Evolutionary conservation across 2,797 vertebrate species (phyloP).

Genomic region (Hippopotamyrus pictus): DNA sequence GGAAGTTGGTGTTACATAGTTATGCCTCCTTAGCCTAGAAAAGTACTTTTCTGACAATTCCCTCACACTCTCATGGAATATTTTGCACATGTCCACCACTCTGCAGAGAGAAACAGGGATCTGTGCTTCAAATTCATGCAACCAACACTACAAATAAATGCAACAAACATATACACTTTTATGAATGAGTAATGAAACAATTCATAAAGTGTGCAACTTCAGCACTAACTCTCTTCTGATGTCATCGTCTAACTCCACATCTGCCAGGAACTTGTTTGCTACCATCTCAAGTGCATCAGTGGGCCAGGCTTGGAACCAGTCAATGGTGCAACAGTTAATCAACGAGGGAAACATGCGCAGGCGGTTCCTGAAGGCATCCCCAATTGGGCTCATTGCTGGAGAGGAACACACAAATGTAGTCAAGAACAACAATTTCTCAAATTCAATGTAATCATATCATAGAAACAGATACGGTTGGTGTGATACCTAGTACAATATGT

Average conservation of each 20-base stretch:
- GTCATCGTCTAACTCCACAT: conserved; percentile 73
- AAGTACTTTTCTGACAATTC: conserved; percentile 73
- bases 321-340: conserved; percentile 93
- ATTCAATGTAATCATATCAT: neutral
- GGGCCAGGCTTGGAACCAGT: conserved; percentile 93
- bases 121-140: neutral
- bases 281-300: conserved; percentile 89
- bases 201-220: neutral
- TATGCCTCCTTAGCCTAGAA: conserved; percentile 70
- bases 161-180: neutral
- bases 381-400: conserved; percentile 88
- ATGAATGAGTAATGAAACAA: neutral
- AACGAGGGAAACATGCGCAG: conserved; percentile 91
- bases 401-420: conserved; percentile 21
- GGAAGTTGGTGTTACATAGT: conserved; percentile 90
- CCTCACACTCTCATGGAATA: conserved; percentile 77
- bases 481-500: conserved; percentile 81
- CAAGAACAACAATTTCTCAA: neutral
- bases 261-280: conserved; percentile 84
- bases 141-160: neutral
- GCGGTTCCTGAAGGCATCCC: conserved; percentile 83
- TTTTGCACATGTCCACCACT: conserved; percentile 87
- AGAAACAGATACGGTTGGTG: neutral
- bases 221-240: conserved; percentile 68
- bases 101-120: conserved; percentile 49